Evolutionary conservation across 2,113 vertebrate genomes (phyloP).

Genomic region (Eolophus roseicapilla): DNA sequence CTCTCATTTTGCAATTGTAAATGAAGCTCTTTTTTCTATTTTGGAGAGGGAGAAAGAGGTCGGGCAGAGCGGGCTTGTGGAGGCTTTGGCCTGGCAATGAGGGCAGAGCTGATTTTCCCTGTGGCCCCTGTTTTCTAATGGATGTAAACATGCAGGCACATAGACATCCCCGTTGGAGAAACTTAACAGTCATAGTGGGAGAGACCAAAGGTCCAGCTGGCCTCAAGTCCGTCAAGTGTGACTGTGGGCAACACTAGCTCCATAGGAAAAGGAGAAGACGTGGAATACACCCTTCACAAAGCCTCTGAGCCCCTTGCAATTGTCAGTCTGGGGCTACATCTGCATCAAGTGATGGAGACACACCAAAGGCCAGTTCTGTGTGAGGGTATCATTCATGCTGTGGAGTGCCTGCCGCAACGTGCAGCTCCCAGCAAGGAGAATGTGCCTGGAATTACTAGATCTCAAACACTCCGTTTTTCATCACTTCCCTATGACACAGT

Average conservation of each 20-base stretch:
- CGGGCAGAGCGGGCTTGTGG: background rate
- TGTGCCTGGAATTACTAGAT: background rate
- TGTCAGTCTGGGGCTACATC: background rate
- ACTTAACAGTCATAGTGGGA: background rate
- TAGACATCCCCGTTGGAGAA: background rate
- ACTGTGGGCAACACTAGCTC: background rate
- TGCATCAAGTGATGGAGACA: background rate
- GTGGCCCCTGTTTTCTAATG: background rate
- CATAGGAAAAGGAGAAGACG: background rate
- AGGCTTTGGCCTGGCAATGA: background rate
- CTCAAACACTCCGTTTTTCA: fast-evolving
- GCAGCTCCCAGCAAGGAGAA: background rate
- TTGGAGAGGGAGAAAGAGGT: background rate
- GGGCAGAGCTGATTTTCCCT: background rate
- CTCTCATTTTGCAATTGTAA: background rate
- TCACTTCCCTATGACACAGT: fast-evolving
- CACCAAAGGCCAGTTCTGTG: background rate
- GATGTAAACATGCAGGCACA: background rate
- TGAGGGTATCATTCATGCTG: fast-evolving
- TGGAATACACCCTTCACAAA: background rate
- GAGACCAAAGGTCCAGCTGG: background rate
- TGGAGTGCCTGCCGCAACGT: background rate
- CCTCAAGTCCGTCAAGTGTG: fast-evolving
- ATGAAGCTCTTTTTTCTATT: background rate
- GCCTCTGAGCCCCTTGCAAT: background rate